Evolutionary conservation across 2,113 vertebrate species (phyloP).

Genomic region (Microcebus tavaratra): DNA sequence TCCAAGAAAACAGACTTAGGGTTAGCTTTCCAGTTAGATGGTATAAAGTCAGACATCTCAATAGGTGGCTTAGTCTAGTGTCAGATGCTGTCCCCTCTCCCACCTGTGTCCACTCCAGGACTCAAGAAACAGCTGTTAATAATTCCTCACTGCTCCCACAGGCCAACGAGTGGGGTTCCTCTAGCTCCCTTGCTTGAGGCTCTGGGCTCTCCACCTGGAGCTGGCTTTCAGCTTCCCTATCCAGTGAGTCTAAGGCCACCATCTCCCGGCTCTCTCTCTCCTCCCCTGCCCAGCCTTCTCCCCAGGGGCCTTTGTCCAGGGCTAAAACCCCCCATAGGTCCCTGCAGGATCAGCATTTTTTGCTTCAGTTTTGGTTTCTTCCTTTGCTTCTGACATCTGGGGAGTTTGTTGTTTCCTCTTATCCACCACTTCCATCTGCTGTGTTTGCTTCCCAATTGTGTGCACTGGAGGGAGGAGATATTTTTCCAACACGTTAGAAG

Average conservation of each 20-base stretch:
- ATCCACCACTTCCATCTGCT: not conserved
- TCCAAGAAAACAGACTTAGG: conserved; percentile 3
- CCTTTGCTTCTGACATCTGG: not conserved
- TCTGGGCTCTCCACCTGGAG: not conserved
- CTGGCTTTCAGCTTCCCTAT: not conserved
- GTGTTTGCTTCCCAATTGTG: not conserved
- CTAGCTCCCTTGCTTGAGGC: not conserved
- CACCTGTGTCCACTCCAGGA: not conserved
- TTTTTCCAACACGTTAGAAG: not conserved
- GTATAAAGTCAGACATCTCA: not conserved
- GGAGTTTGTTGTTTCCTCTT: not conserved
- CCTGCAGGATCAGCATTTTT: not conserved
- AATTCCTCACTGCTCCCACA: not conserved
- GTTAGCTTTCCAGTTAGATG: not conserved
- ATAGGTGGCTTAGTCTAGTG: not conserved
- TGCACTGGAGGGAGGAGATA: not conserved
- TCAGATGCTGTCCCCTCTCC: not conserved
- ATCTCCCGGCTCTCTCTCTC: not conserved
- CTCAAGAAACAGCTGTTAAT: not conserved
- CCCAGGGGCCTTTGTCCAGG: not conserved
- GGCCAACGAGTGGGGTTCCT: not conserved
- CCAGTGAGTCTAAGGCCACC: not conserved
- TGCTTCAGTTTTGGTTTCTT: not conserved
- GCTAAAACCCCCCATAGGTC: not conserved
- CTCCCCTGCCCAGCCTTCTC: not conserved